Evolutionary conservation across 2,888 invertebrate species (phyloP).

Genomic region (Hypena proboscidalis): DNA sequence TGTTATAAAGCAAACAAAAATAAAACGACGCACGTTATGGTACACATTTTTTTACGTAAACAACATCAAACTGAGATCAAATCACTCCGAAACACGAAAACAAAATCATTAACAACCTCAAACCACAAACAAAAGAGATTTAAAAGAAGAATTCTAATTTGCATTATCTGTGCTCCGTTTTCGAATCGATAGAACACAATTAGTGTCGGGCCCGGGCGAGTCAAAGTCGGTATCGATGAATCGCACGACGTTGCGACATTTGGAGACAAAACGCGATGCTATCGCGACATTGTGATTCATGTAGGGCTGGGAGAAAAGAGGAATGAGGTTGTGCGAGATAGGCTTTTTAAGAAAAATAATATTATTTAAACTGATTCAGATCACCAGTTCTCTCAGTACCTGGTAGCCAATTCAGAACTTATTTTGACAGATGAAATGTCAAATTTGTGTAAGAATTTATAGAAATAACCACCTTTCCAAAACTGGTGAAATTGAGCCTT

Average conservation of each 20-base stretch:
- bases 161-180: constrained; percentile 60
- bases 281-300: constrained; percentile 53
- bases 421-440: too few species aligned
- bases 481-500: too few species aligned
- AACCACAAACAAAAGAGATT: constrained; percentile 19
- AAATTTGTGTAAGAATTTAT: too few species aligned
- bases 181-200: constrained; percentile 74
- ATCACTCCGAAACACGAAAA: constrained; percentile 11
- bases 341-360: not conserved
- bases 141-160: constrained; percentile 51
- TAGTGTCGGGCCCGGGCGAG: constrained; percentile 74
- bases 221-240: constrained; percentile 72
- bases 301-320: constrained; percentile 34
- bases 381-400: too few species aligned
- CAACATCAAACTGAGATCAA: not conserved
- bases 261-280: constrained; percentile 78
- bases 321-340: not conserved
- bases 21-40: not conserved
- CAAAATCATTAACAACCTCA: constrained; percentile 21
- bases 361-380: not conserved
- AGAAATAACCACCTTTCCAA: too few species aligned
- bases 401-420: too few species aligned
- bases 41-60: not conserved
- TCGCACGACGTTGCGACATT: constrained; percentile 72
- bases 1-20: too few species aligned